Conservation (phyloP, 2,888 invertebrate genomes). For the Apodemia mormo region DNA sequence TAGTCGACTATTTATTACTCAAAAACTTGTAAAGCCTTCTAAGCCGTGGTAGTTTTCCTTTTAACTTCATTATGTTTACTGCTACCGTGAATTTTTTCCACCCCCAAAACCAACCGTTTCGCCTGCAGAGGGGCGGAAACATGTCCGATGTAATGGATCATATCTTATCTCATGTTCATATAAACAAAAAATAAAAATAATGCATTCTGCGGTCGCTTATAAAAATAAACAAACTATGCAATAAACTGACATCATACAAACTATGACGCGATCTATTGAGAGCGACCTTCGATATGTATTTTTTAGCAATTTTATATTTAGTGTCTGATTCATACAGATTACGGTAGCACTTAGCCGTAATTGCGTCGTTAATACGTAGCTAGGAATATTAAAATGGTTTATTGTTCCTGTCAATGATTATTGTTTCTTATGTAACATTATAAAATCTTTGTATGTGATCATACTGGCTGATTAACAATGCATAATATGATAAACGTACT, state of each 20-base stretch:
- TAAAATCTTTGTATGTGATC: neutral
- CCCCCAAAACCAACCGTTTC: too few relatives aligned
- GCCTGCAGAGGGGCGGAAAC: too few relatives aligned
- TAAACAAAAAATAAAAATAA: neutral
- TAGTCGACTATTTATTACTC: too few relatives aligned
- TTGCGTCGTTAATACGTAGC: slow-evolving; percentile 42
- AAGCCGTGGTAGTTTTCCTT: too few relatives aligned
- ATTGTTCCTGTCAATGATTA: slow-evolving; percentile 1
- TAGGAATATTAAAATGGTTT: slow-evolving; percentile 14
- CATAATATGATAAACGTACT: neutral
- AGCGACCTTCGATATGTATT: slow-evolving; percentile 8
- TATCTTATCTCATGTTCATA: neutral
- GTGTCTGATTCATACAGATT: slow-evolving; percentile 49
- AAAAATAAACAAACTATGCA: slow-evolving; percentile 5
- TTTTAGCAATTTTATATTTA: slow-evolving; percentile 41
- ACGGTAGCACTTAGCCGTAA: slow-evolving; percentile 43
- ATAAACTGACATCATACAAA: neutral
- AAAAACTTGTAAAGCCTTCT: too few relatives aligned
- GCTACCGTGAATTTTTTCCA: too few relatives aligned
- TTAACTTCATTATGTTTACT: too few relatives aligned
- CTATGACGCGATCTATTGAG: slow-evolving; percentile 13
- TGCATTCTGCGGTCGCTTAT: neutral
- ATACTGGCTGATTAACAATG: neutral
- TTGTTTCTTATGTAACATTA: neutral
- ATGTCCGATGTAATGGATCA: neutral